A percentile compares a stretch with the other conserved stretches of the same genome.
phyloP scores from a whole-genome alignment of 2,113 vertebrate genomes.

The Mirounga angustirostris region DNA sequence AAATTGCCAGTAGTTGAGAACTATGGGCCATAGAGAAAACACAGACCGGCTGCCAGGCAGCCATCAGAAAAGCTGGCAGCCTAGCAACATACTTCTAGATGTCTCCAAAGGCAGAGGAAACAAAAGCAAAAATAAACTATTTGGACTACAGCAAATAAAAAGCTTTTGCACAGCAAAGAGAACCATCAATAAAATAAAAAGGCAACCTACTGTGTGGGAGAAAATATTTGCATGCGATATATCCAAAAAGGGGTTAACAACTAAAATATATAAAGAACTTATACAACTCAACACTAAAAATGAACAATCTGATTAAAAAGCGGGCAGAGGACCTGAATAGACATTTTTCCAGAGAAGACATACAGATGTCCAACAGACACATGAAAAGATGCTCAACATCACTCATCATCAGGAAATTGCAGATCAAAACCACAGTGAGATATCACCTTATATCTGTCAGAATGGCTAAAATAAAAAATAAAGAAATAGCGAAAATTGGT shows the following conservation, averaged over 20 bases:
- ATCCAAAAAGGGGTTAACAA: background rate
- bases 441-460: background rate
- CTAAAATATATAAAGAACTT: background rate
- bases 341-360: background rate
- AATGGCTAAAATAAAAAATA: background rate
- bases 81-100: background rate
- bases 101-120: background rate
- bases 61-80: background rate
- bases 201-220: background rate
- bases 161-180: background rate
- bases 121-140: background rate
- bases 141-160: background rate
- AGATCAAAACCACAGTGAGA: background rate
- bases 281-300: background rate
- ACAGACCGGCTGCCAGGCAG: background rate
- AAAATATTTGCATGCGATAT: background rate
- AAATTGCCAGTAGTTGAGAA: background rate
- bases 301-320: background rate
- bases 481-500: background rate
- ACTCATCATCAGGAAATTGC: background rate
- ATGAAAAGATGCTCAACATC: background rate
- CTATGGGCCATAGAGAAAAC: background rate
- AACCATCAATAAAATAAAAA: background rate
- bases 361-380: background rate
- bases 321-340: background rate